Evolutionary conservation across 2,113 vertebrate genomes (phyloP).

Genomic region (Anarrhichthys ocellatus): DNA sequence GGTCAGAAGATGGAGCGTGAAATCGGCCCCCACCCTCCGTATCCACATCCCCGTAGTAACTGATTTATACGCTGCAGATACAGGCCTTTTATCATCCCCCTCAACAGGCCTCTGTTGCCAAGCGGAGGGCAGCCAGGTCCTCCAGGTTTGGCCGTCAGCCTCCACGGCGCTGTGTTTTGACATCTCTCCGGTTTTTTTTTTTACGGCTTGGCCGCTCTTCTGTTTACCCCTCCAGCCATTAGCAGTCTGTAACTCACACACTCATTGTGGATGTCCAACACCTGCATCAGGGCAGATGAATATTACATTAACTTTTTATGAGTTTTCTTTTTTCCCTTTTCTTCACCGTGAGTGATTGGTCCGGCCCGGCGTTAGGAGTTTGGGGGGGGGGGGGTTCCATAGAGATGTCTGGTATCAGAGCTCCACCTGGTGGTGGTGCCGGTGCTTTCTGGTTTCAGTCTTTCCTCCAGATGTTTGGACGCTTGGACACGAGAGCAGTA

Average conservation of each 20-base stretch:
- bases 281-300: conserved; percentile 41
- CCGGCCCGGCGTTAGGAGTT: background rate
- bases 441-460: background rate
- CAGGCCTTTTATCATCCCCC: conserved; percentile 48
- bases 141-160: conserved; percentile 37
- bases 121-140: conserved; percentile 35
- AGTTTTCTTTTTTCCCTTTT: background rate
- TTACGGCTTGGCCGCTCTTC: conserved; percentile 32
- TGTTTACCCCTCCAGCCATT: conserved; percentile 56
- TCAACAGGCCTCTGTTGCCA: conserved; percentile 23
- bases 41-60: conserved; percentile 52
- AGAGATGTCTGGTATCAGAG: conserved; percentile 47
- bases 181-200: conserved; percentile 21
- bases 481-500: background rate
- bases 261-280: conserved; percentile 49
- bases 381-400: background rate
- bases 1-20: conserved; percentile 61
- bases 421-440: conserved; percentile 70
- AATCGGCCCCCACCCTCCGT: conserved; percentile 29
- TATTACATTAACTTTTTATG: conserved; percentile 47
- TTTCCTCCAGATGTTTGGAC: background rate
- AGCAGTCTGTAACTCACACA: conserved; percentile 31
- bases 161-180: conserved; percentile 46
- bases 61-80: conserved; percentile 54
- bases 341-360: background rate